Evolutionary conservation across 2,113 vertebrate genomes (phyloP), one percentile per base, ranked within the genome.

Genomic region (Stegastes partitus): DNA sequence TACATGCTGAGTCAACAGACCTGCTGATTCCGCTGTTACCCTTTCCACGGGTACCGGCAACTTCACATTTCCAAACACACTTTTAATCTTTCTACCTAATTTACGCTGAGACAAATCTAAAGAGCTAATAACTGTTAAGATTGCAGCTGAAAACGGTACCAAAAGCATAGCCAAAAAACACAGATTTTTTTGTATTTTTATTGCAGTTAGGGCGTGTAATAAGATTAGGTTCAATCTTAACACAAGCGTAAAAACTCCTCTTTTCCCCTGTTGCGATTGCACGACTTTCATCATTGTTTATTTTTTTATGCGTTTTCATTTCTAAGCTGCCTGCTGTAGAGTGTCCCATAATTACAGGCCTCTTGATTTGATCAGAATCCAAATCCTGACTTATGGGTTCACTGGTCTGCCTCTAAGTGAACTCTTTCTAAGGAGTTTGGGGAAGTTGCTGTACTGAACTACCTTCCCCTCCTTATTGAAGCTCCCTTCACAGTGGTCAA

Each of bases 21-120:
- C 1, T 18, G 7, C 44, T 57, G 37, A 63, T 54, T 56, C 61
- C 26, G 42, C 39, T 3, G 37, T 77, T 65, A 85, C 22, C 12
- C 5, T 58, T 73, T 66, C 63, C 4, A 53, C 25, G 37, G 57
- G 23, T 53, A 4, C 31, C 19, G 11, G 54, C 34, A 62, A 77
- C 84, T 87, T 90, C 66, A 82, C 81, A 56, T 82, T 68, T 51
- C 70, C 26, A 73, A 65, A 59, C 81, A 63, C 83, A 72, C 61
- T 81, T 77, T 70, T 37, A 82, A 90, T 88, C 82, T 75, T 42
- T 42, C 39, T 15, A 85, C 83, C 74, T 89, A 81, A 83, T 87
- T 90, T 78, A 47, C 61, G 49, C 11, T 8, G 68, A 77, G 47
- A 44, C 59, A 62, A 86, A 86, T 42, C 58, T 63, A 39, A 81